Base-by-base conservation (phyloP, 1,140 invertebrate genomes). In the Drosophila repletoides region DNA sequence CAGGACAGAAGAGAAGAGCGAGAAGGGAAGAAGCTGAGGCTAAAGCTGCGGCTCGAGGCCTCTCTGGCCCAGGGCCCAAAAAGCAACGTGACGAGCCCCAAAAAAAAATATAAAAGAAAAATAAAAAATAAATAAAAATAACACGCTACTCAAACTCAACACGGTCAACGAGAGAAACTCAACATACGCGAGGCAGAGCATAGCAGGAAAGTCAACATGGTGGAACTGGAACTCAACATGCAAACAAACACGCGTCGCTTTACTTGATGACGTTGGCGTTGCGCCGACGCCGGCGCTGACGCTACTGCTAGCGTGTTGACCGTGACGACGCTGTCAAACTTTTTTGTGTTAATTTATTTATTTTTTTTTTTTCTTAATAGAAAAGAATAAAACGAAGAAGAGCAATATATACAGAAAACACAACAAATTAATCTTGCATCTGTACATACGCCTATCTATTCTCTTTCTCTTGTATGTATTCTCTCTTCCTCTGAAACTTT, bases 41-140 rank as follows among this genome's bases (percentile, higher is more conserved):
- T n/a, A n/a, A n/a, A 14, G 22, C 22, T 5, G 28, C 12, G 21
- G 43, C 29, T 5, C 9, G n/a, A 5, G 19, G 48, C 22, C 15
- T 31, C 15, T 12, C 28, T 15, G 14, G 22, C 33, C 14, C 36
- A 40, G 24, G 26, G 15, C 34, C 31, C 45, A 60, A 34, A 21
- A 59, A 72, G 53, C 53, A 76, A 52, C 70, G 66, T 67, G 72
- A 71, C 70, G 68, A 77, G 68, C 58, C 51, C 22, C 61, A 66
- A 51, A 65, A 64, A 46, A 45, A 3, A 5, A 56, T 33, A 51
- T 48, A 46, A 14, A 46, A 21, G 33, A 45, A 12, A 22, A 36
- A 49, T 67, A 60, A 28, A 60, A 9, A 40, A 40, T 10, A 63
- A 72, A 60, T 24, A 36, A 66, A 72, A 76, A 56, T 64, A 72